Base-by-base conservation (phyloP, 2,888 invertebrate genomes). In the Epistrophe eligans region DNA sequence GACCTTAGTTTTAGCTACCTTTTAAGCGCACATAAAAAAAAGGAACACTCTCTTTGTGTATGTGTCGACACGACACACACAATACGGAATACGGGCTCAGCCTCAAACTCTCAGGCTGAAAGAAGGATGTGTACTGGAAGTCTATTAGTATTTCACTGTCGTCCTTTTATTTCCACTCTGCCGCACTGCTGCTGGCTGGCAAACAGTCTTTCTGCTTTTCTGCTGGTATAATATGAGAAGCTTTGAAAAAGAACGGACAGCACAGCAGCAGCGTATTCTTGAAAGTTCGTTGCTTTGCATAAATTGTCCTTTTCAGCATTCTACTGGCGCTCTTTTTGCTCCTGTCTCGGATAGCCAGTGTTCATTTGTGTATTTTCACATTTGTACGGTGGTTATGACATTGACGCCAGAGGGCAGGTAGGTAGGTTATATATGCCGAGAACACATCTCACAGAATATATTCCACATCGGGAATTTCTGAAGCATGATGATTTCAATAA, bases 401-500 rank as follows among this genome's bases (percentile, higher is more conserved):
- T 71, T 79, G 66, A 71, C 48, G 83, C 87, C 83, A 70, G 52
- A 66, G 57, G 87, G 35, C 74, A 83, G 77, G 73, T 82, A 72
- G n/a, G 52, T 45, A 40, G 24, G 43, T 24, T 43, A 67, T 45
- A 67, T 32, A 17, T 72, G 55, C 72, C 32, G 11, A 50, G 70
- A 67, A 62, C 58, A 70, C 62, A 81, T 62, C 62, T 62, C 38
- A 60, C 57, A 67, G 50, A 58, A 72, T 64, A 72, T 64, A 77
- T 82, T 82, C 74, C 64, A 67, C 52, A 76, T 77, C 48, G 79
- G 74, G 72, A 83, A 79, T 76, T 87, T 79, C 71, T 87, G 83
- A 87, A 79, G 79, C 83, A 83, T 79, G 87, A 87, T 87, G 87
- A 83, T 83, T 87, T 87, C 87, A 87, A 87, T 87, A 83, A 79